These are phyloP conservation scores for Phrixothrix hirtus DNA, from an alignment of 2,888 invertebrate genomes.

Conservation along the genomic window DNA sequence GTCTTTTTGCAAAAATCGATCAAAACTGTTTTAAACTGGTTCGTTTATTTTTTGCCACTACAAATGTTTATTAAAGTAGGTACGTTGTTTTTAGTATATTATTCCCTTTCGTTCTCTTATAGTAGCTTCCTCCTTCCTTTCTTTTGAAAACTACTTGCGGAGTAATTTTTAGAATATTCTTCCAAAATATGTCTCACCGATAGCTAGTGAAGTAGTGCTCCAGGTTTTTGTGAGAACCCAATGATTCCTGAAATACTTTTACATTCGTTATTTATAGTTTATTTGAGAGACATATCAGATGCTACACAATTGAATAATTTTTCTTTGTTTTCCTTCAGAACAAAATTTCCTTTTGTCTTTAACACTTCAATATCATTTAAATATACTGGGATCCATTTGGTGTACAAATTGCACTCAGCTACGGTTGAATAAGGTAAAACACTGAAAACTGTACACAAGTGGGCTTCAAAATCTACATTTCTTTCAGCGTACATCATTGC, in stretches of 20 bases:
- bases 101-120: no score
- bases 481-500: conserved; percentile 38
- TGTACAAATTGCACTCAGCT: conserved; percentile 8
- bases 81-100: no score
- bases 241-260: background rate
- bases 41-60: conserved; percentile 14
- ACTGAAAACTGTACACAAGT: conserved; percentile 7
- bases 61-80: conserved; percentile 8
- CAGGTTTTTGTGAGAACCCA: background rate
- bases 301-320: conserved; percentile 1
- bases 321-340: conserved; percentile 5
- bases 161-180: background rate
- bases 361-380: conserved; percentile 2
- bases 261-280: background rate
- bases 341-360: conserved; percentile 6
- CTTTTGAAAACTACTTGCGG: no score
- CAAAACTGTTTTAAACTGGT: conserved; percentile 4
- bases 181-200: background rate
- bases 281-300: background rate
- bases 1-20: background rate
- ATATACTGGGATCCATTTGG: conserved; percentile 8
- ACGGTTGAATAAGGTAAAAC: conserved; percentile 1
- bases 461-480: conserved; percentile 10
- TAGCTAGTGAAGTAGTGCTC: background rate
- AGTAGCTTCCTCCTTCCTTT: no score